Conservation (phyloP, 1,140 invertebrate species). For the Temnothorax longispinosus region DNA sequence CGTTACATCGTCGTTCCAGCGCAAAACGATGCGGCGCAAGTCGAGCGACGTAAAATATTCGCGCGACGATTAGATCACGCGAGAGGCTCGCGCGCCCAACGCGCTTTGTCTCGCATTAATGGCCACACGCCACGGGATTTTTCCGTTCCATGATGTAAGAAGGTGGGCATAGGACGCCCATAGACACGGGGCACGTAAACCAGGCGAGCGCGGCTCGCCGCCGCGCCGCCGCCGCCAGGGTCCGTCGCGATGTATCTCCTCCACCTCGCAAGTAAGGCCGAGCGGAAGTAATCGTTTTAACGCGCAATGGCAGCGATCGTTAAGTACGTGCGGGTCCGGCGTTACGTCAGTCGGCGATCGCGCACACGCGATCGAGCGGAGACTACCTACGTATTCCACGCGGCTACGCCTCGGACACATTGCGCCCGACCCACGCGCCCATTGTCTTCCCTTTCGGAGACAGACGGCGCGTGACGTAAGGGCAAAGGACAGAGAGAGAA, state of each 20-base stretch:
- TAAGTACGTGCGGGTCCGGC: constrained; percentile 72
- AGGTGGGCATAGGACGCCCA: constrained; percentile 45
- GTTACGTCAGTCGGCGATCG: constrained; percentile 72
- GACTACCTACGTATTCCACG: constrained; percentile 73
- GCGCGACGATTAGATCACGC: constrained; percentile 62
- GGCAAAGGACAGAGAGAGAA: constrained; percentile 49
- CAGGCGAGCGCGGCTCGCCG: constrained; percentile 16
- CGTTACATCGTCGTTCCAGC: constrained; percentile 8
- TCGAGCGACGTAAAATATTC: constrained; percentile 42
- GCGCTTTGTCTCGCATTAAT: constrained; percentile 55
- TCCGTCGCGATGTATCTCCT: constrained; percentile 56
- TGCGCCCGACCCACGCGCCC: constrained; percentile 75
- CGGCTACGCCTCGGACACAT: constrained; percentile 75
- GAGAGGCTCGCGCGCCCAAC: neutral
- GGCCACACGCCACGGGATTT: constrained; percentile 50
- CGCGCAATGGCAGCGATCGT: constrained; percentile 78
- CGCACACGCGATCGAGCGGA: constrained; percentile 43
- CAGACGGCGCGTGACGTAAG: constrained; percentile 71
- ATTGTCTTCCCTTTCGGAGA: constrained; percentile 78
- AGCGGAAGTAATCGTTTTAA: constrained; percentile 83
- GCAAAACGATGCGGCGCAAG: neutral
- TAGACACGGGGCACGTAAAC: constrained; percentile 59
- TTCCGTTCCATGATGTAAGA: constrained; percentile 39
- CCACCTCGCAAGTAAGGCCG: constrained; percentile 60
- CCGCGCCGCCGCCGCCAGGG: constrained; percentile 1